Evolutionary conservation across 2,888 invertebrate species (phyloP), one percentile per base, ranked within the genome.

Genomic region (Stramonita haemastoma): DNA sequence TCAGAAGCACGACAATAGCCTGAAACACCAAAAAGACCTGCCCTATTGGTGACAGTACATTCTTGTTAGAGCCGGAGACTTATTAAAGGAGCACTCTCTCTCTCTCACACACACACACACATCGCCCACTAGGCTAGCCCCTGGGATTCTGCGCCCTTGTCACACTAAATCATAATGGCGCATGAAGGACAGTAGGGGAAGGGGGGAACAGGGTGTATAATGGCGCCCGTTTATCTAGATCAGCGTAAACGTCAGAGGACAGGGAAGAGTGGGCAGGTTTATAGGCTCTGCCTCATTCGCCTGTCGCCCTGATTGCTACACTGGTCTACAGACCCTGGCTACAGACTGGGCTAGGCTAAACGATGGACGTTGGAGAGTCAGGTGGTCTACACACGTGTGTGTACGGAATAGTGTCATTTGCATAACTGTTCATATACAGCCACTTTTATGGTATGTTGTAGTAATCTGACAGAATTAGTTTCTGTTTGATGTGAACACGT

Each of bases 111-210:
- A 8, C 4, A 2, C 46, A 46, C n/a, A n/a, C 84, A 56, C 36
- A 56, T 84, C 84, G 57, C 26, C 84, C 56, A 56, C 56, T 56
- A 84, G 84, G 8, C 46, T 46, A 8, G 57, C 86, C 60, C 60
- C 5, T n/a, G 32, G 86, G 86, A 60, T 66, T 66, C 34, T 86
- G 84, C 22, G 32, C 60, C 32, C 86, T 66, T 86, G 86, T 86
- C 86, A 22, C 34, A 66, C 66, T 86, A 86, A 86, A 86, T 86
- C 86, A 86, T 86, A 57, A 86, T 86, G 86, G 57, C 46, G 81
- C 46, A 46, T 19, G 81, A 46, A 83, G 81, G 22, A 29, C 22
- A 5, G 36, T 34, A 15, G 32, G 22, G 79, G 34, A 22, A 83
- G 26, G 46, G 22, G 36, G 29, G 60, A 66, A 5, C 13, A 32